Percentiles rank a stretch among this genome's conserved stretches.
phyloP scores from a whole-genome alignment of 37 sponge, comb jelly and placozoan genomes.

The Eunapius fragilis region DNA sequence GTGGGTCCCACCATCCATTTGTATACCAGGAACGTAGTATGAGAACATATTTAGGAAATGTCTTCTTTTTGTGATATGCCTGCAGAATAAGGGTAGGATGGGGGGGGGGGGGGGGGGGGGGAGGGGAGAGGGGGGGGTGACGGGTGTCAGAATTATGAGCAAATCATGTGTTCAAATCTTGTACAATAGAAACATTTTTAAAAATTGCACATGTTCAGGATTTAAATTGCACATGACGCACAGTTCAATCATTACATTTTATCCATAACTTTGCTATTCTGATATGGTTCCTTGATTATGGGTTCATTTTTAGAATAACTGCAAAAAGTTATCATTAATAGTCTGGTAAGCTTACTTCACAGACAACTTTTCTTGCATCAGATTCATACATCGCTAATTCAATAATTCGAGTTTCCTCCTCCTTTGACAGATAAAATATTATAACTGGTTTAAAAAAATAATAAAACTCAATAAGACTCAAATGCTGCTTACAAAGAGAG shows the following conservation, averaged over 20 bases:
- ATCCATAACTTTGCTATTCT: not conserved
- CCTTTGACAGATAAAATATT: not conserved
- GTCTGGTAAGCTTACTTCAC: not conserved
- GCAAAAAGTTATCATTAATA: too few species aligned
- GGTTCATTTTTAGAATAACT: too few species aligned
- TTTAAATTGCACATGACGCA: too few species aligned
- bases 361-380: not conserved
- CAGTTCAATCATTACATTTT: not conserved
- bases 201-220: too few species aligned
- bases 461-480: not conserved
- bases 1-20: not conserved
- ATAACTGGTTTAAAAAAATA: not conserved
- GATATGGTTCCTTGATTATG: too few species aligned
- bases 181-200: too few species aligned
- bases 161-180: too few species aligned
- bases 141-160: too few species aligned
- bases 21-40: not conserved
- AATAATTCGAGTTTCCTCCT: not conserved
- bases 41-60: not conserved
- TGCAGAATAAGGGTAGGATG: not conserved
- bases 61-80: not conserved
- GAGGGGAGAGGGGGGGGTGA: too few species aligned
- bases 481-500: not conserved
- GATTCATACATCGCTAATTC: not conserved
- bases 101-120: too few species aligned